These are phyloP conservation scores for Drosophila subpulchrella DNA, from an alignment of 1,140 invertebrate species.

Conservation along the genomic window DNA sequence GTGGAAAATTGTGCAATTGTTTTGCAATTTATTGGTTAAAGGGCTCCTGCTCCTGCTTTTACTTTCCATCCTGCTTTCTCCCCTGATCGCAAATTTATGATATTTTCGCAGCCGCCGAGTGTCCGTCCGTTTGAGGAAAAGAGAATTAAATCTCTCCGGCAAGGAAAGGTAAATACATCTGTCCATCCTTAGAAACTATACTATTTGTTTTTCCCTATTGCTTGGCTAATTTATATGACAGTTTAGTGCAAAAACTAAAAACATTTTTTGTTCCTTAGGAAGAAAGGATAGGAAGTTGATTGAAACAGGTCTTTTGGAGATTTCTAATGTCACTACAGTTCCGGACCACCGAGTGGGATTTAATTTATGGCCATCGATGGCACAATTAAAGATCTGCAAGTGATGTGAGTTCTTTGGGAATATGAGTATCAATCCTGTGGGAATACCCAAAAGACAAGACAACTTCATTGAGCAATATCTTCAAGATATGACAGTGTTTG, in stretches of 20 bases:
- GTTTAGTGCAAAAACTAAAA: constrained; percentile 11
- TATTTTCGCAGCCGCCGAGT: constrained; percentile 39
- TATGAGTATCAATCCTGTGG: not conserved
- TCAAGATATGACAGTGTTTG: not conserved
- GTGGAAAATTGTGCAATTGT: constrained; percentile 83
- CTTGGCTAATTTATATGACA: constrained; percentile 47
- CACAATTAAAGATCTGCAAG: constrained; percentile 11
- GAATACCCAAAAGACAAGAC: not conserved
- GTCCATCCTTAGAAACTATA: constrained; percentile 9
- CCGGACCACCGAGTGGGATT: constrained; percentile 24
- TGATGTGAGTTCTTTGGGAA: constrained; percentile 13
- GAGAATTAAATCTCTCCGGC: constrained; percentile 20
- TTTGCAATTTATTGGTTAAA: constrained; percentile 82
- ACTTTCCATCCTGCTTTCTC: constrained; percentile 12
- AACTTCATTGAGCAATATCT: not conserved
- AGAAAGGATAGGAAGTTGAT: constrained; percentile 18
- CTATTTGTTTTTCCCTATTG: constrained; percentile 33
- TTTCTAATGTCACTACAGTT: constrained; percentile 9
- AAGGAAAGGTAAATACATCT: constrained; percentile 12
- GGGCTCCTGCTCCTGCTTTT: constrained; percentile 32
- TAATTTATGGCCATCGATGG: constrained; percentile 22
- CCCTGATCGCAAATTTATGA: constrained; percentile 53
- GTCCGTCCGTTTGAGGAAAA: constrained; percentile 27
- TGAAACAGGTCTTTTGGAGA: constrained; percentile 20
- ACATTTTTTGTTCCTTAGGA: not conserved